Evolutionary conservation across 2,888 invertebrate genomes (phyloP), one percentile per base, ranked within the genome.

Genomic region (Ptychoptera albimana): DNA sequence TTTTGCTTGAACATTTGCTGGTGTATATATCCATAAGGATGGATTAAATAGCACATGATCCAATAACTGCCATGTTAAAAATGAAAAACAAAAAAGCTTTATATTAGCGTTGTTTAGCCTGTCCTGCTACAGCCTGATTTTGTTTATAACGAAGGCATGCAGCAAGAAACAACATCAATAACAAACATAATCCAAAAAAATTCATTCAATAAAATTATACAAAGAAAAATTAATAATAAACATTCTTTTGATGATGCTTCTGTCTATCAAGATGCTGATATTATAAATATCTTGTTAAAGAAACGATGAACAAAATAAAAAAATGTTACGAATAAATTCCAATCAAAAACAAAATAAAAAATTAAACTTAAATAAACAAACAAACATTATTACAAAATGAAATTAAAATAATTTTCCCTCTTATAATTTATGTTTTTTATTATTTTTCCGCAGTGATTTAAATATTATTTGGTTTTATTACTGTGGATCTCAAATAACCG

Each of bases 31-130:
- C 98, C 98, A 99, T 50, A 99, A 73, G 30, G 93, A 91, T 8
- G 98, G 97, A 75, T 98, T 98, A 78, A 99, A 98, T 52, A 99
- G 79, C 48, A 98, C 86, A 73, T 97, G 94, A 71, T 99, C 98
- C 74, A 98, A 76, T 55, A 99, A 79, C 85, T 98, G 93, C 82
- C 84, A 85, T 59, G 83, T 84, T 60, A 85, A 74, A 73, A 85
- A 85, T 61, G 85, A 84, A 77, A 85, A 83, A 74, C 83, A 86
- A 75, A 85, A 85, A 68, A 82, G 79, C 85, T 86, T 65, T 70
- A 73, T 77, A 79, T 74, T 79, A 64, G 51, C 57, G 58, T 60
- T 51, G 64, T 69, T 59, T 61, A 61, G 64, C 65, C 70, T 71
- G 68, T 64, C 67, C 69, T 65, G 65, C 63, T 63, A 69, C 68